Conservation (phyloP, 1,140 invertebrate genomes). For the Lepidurus arcticus region DNA sequence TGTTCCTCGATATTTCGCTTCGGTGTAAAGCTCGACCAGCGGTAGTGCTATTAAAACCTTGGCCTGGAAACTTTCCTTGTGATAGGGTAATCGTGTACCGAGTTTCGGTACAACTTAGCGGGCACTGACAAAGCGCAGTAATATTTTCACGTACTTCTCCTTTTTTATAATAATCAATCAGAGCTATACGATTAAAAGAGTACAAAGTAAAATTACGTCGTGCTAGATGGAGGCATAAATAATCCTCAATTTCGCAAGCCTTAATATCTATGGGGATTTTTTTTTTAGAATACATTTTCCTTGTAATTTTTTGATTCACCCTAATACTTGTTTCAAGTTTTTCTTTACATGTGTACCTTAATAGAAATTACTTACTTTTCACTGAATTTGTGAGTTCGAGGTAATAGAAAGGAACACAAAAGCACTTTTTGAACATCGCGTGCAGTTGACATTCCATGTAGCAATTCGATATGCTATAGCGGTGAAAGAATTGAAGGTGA, state of each 20-base stretch:
- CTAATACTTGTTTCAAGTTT: too few relatives aligned
- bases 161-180: background rate
- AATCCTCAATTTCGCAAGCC: background rate
- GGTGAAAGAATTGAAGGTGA: background rate
- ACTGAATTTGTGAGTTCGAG: background rate
- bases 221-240: background rate
- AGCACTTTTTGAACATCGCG: background rate
- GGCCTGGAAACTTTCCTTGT: background rate
- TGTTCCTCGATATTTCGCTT: background rate
- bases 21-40: background rate
- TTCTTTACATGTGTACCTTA: too few relatives aligned
- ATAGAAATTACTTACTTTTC: background rate
- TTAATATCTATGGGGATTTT: background rate
- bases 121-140: background rate
- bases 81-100: background rate
- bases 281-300: too few relatives aligned
- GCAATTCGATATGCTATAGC: background rate
- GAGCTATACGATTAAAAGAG: background rate
- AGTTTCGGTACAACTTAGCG: background rate
- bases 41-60: background rate
- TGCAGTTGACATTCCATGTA: background rate
- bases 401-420: background rate
- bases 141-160: background rate
- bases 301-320: too few relatives aligned
- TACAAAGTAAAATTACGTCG: background rate